phyloP scores from a whole-genome alignment of 2,797 vertebrate genomes.

The Poecilia picta region DNA sequence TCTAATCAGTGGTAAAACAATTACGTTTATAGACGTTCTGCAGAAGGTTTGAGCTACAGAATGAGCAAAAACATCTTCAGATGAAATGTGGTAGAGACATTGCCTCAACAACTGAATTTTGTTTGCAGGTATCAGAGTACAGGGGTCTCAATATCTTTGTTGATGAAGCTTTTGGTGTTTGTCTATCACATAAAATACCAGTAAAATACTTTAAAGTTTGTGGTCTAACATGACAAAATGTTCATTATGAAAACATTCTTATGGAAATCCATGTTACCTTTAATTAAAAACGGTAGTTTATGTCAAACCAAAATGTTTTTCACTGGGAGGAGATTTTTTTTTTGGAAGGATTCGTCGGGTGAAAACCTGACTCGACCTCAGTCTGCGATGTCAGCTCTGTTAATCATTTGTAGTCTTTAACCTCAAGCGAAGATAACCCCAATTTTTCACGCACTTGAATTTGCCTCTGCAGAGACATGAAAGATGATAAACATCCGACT shows the following conservation, averaged over 20 bases:
- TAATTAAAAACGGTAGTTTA: not conserved
- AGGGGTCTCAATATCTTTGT: not conserved
- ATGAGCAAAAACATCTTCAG: not conserved
- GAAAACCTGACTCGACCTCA: constrained; percentile 1
- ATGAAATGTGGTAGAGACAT: not conserved
- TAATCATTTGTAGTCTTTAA: constrained; percentile 16
- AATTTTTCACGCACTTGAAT: constrained; percentile 19
- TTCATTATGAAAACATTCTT: not conserved
- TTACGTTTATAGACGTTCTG: not conserved
- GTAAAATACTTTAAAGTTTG: not conserved
- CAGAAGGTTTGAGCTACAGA: not conserved
- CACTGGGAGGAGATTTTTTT: not conserved
- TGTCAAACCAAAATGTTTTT: not conserved
- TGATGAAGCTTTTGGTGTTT: not conserved
- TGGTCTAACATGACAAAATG: not conserved
- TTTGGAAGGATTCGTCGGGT: not conserved
- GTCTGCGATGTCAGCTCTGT: not conserved
- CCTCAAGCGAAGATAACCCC: constrained; percentile 11
- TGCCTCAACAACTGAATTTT: not conserved
- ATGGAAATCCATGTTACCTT: not conserved
- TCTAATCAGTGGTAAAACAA: not conserved
- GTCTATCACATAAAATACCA: not conserved
- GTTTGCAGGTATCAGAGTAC: not conserved
- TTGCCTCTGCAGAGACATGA: not conserved
- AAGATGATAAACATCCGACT: constrained; percentile 10